Conservation (phyloP, 2,113 vertebrate genomes). For the Spheniscus mendiculus region DNA sequence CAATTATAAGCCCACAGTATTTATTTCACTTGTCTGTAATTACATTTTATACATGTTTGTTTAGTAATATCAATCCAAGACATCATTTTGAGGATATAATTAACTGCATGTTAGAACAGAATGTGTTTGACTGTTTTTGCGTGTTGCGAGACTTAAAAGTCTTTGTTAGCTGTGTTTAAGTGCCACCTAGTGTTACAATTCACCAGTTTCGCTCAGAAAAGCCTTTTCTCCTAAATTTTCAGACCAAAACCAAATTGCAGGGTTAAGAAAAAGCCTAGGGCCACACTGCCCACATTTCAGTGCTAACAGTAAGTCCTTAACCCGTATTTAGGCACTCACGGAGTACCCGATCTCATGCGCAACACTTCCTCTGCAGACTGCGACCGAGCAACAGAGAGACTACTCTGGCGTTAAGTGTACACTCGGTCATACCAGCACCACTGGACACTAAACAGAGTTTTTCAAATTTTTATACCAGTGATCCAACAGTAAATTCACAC, state of each 20-base stretch:
- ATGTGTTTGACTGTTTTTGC: conserved; percentile 48
- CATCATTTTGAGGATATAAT: conserved; percentile 75
- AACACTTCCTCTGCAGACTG: background rate
- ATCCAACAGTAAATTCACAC: background rate
- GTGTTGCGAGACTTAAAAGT: background rate
- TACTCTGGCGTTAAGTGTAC: no score
- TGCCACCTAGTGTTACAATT: conserved; percentile 80
- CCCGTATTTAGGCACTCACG: background rate
- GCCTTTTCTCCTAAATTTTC: background rate
- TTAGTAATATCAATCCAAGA: conserved; percentile 73
- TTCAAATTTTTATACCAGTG: background rate
- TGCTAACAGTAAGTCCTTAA: background rate
- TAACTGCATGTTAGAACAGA: conserved; percentile 68
- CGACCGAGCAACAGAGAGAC: no score
- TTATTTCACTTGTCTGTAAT: conserved; percentile 71
- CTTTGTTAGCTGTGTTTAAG: conserved; percentile 76
- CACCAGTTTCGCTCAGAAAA: conserved; percentile 31
- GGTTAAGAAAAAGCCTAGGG: background rate
- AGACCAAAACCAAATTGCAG: background rate
- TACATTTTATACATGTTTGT: conserved; percentile 75
- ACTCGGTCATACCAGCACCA: fast-evolving
- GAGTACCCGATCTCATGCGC: background rate
- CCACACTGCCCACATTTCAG: background rate
- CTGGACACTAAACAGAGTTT: background rate
- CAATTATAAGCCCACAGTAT: conserved; percentile 67